Evolutionary conservation across 2,888 invertebrate species (phyloP).

Genomic region (Heteromurus nitidus): DNA sequence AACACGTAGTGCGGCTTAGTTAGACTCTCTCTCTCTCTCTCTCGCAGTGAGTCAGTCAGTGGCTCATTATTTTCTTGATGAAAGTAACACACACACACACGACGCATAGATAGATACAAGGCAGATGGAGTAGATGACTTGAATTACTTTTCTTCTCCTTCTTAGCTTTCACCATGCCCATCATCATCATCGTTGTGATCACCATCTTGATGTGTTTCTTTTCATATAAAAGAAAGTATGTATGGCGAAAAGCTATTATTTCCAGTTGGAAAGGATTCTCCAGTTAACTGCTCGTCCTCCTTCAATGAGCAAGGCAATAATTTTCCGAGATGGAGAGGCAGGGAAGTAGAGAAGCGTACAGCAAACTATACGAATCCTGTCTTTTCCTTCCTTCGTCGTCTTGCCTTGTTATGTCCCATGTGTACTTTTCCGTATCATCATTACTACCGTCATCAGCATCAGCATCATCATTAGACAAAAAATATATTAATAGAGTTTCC

Average conservation of each 20-base stretch:
- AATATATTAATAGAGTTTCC: neutral
- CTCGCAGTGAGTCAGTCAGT: neutral
- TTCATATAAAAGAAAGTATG: neutral
- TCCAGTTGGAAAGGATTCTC: neutral
- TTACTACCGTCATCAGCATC: neutral
- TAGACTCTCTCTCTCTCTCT: too few relatives aligned
- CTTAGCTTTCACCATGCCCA: neutral
- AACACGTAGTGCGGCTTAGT: neutral
- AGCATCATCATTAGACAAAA: slow-evolving; percentile 9
- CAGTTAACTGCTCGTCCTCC: slow-evolving; percentile 9
- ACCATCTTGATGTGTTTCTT: too few relatives aligned
- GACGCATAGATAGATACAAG: neutral
- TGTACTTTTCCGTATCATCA: too few relatives aligned
- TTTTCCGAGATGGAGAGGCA: neutral
- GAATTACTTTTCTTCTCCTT: neutral
- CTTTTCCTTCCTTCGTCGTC: too few relatives aligned
- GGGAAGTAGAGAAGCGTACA: neutral
- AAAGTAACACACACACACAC: neutral
- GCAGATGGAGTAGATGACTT: neutral
- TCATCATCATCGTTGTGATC: neutral
- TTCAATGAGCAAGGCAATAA: neutral
- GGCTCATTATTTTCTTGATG: slow-evolving; percentile 12
- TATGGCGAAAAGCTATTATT: neutral
- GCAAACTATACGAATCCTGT: neutral
- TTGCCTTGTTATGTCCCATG: too few relatives aligned